These are phyloP conservation scores for Zoanthus solanderi DNA, from an alignment of 92 coral and sea anemone species.

Conservation along the genomic window DNA sequence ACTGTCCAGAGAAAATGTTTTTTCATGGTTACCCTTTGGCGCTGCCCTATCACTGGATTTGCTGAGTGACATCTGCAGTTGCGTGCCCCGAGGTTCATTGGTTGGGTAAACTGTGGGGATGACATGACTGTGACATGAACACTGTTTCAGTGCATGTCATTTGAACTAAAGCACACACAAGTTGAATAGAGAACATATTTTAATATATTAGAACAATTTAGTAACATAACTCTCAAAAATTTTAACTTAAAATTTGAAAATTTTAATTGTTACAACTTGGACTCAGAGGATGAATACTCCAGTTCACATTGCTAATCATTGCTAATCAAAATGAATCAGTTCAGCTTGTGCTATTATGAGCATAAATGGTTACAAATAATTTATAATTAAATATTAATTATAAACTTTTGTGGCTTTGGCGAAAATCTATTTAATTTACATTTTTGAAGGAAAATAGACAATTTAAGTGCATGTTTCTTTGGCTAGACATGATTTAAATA, in stretches of 20 bases:
- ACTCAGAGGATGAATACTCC: background rate
- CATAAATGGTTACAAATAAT: conserved; percentile 9
- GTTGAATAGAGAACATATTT: conserved; percentile 10
- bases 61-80: too few species aligned
- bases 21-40: too few species aligned
- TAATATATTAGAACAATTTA: conserved; percentile 9
- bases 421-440: conserved; percentile 1
- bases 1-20: too few species aligned
- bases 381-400: too few species aligned
- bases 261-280: conserved; percentile 11
- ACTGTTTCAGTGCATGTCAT: conserved; percentile 10
- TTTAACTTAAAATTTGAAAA: background rate
- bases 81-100: background rate
- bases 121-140: conserved; percentile 3
- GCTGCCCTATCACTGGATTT: too few species aligned
- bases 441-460: background rate
- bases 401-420: conserved; percentile 25
- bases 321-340: background rate
- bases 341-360: background rate
- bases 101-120: conserved; percentile 2
- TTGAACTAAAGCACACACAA: conserved; percentile 11
- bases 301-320: conserved; percentile 2
- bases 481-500: conserved; percentile 2
- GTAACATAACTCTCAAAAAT: conserved; percentile 1
- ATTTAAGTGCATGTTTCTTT: background rate